These are phyloP conservation scores for Cyanistes caeruleus DNA, from an alignment of 2,113 vertebrate genomes.

Conservation along the genomic window DNA sequence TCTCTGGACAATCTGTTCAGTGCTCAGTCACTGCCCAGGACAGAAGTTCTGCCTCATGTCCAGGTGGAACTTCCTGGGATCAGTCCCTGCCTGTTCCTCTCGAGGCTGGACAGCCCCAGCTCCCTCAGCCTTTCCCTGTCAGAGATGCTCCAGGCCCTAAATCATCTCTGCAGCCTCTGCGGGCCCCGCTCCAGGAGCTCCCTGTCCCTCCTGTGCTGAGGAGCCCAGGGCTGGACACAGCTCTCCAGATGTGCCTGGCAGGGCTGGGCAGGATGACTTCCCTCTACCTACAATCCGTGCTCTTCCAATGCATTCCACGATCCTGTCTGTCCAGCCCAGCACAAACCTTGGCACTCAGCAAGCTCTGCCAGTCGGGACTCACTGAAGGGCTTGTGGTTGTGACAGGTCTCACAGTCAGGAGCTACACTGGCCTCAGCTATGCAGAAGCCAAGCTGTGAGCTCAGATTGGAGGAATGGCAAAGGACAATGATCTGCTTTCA, in stretches of 20 bases:
- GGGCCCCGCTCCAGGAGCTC: neutral
- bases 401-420: neutral
- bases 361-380: neutral
- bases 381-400: fast-evolving
- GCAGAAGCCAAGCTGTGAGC: neutral
- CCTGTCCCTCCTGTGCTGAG: neutral
- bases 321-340: neutral
- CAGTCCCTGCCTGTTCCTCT: too few species aligned
- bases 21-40: too few species aligned
- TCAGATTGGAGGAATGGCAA: neutral
- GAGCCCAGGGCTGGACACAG: fast-evolving
- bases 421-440: fast-evolving
- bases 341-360: fast-evolving
- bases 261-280: neutral
- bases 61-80: too few species aligned
- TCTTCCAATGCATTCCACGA: neutral
- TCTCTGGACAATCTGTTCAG: too few species aligned
- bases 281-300: neutral
- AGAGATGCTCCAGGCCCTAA: neutral
- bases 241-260: fast-evolving
- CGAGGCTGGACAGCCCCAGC: neutral
- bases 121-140: neutral
- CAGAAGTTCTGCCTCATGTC: too few species aligned
- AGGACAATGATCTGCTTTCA: neutral
- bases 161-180: fast-evolving